Conservation (phyloP, 2,113 vertebrate genomes). For the Notarius lentiginosus region DNA sequence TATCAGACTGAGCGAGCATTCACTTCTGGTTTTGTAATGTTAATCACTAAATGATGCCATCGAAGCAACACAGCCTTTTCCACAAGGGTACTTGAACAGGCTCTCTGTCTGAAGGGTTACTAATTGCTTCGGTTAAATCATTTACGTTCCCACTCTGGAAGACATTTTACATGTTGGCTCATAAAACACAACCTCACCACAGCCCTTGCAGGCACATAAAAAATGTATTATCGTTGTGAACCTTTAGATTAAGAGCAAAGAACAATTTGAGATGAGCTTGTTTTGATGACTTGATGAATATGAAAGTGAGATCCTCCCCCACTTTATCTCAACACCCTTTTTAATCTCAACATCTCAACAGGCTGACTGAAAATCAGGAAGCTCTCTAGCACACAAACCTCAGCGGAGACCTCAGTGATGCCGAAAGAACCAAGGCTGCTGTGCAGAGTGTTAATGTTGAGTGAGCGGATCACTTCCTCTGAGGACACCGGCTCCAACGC, state of each 20-base stretch:
- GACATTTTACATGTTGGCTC: background rate
- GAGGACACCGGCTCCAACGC: constrained; percentile 77
- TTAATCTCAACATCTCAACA: no score
- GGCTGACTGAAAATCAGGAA: no score
- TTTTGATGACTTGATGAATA: background rate
- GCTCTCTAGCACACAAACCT: constrained; percentile 72
- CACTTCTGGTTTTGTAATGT: background rate
- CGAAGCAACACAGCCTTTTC: background rate
- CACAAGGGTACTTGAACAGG: background rate
- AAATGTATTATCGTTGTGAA: background rate
- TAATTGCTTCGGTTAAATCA: constrained; percentile 19
- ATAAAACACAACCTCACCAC: background rate
- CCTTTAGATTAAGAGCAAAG: background rate
- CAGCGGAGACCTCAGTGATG: constrained; percentile 85
- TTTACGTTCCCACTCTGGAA: background rate
- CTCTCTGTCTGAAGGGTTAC: background rate
- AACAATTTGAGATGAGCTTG: background rate
- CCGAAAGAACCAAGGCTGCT: constrained; percentile 85
- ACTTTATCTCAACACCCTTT: background rate
- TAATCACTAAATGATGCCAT: background rate
- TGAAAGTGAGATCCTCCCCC: background rate
- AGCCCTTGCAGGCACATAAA: background rate
- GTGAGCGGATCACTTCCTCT: constrained; percentile 88
- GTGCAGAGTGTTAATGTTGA: constrained; percentile 85
- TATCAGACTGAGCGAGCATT: background rate